Evolutionary conservation across 2,888 invertebrate genomes (phyloP).

Genomic region (Cyaniris semiargus): DNA sequence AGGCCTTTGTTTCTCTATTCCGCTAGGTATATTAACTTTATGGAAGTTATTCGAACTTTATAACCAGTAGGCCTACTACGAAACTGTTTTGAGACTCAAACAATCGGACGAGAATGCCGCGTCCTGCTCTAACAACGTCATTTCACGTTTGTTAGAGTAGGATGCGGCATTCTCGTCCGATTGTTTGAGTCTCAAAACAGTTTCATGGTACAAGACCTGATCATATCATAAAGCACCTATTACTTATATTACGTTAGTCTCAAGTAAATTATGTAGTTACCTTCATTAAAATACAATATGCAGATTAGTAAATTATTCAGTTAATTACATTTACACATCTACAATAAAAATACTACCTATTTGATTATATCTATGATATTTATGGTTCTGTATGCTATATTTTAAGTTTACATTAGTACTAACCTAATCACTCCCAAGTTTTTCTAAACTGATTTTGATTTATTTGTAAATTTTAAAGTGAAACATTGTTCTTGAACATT

Average conservation of each 20-base stretch:
- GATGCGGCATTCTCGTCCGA: no score
- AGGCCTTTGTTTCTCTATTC: no score
- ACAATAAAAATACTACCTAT: not conserved
- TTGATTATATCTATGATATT: not conserved
- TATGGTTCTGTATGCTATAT: not conserved
- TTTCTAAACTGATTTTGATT: no score
- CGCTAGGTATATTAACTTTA: no score
- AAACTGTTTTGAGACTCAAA: no score
- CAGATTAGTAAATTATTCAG: not conserved
- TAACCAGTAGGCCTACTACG: no score
- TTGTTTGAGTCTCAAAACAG: no score
- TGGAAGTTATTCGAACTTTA: no score
- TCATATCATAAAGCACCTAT: not conserved
- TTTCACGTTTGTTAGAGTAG: no score
- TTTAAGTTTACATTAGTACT: not conserved
- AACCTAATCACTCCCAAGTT: not conserved
- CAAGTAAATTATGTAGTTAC: not conserved
- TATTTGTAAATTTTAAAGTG: not conserved
- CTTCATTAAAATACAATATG: not conserved
- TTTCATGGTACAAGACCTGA: no score
- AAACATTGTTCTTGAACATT: not conserved
- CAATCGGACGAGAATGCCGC: no score
- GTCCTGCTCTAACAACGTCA: no score
- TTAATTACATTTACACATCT: not conserved
- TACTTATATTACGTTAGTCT: not conserved